Percentiles rank a stretch among this genome's conserved stretches.
phyloP scores from a whole-genome alignment of 2,113 vertebrate genomes.

The Todiramphus saurophagus region DNA sequence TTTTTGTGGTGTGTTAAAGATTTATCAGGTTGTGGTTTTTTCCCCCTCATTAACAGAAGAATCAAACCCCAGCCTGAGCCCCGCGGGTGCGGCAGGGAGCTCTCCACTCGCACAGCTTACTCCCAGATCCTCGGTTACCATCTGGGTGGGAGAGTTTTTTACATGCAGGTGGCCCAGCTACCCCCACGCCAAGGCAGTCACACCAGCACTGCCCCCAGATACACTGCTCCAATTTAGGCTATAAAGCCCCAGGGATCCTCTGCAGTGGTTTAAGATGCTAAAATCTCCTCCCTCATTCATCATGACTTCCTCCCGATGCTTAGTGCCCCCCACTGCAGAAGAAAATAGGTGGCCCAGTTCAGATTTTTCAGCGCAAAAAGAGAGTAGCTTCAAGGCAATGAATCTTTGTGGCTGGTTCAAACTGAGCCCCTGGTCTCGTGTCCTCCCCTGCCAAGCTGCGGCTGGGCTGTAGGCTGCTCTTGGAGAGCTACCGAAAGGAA shows the following conservation, averaged over 20 bases:
- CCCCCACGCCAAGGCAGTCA: background rate
- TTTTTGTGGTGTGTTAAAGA: background rate
- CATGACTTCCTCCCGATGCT: accelerated
- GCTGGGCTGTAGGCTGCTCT: background rate
- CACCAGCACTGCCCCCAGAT: background rate
- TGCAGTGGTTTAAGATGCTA: background rate
- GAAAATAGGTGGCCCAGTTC: background rate
- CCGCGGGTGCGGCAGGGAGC: background rate
- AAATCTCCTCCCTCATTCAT: background rate
- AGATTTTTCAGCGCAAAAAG: background rate
- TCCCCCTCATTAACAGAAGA: background rate
- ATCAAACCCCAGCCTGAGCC: background rate
- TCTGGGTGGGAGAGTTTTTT: background rate
- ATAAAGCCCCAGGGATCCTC: background rate
- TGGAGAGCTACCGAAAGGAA: background rate
- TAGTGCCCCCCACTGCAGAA: background rate
- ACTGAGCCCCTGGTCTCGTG: accelerated
- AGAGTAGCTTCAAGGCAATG: background rate
- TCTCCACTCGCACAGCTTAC: background rate
- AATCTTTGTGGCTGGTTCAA: background rate
- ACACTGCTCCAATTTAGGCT: background rate
- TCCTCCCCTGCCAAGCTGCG: background rate
- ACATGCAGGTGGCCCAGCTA: accelerated
- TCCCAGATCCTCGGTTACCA: background rate
- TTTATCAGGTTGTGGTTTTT: background rate